Percentiles rank a stretch among this genome's conserved stretches.
phyloP scores from a whole-genome alignment of 2,888 invertebrate species.

The Escarpia spicata region DNA sequence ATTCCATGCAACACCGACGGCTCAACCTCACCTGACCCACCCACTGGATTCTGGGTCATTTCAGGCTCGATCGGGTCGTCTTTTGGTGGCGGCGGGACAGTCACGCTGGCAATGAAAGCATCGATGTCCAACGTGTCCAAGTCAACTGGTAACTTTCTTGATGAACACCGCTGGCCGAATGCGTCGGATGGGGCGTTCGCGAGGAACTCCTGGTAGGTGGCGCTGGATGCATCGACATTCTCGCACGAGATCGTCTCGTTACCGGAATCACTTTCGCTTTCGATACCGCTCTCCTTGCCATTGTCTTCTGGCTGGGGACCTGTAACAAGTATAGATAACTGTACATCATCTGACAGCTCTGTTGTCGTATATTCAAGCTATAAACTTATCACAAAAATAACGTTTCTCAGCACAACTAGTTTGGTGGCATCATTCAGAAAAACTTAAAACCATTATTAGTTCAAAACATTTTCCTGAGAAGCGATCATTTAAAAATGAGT shows the following conservation, averaged over 20 bases:
- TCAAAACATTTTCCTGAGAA: no score
- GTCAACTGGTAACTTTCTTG: background rate
- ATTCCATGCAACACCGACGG: background rate
- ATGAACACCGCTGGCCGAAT: background rate
- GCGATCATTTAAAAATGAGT: no score
- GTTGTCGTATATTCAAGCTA: no score
- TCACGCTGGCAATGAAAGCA: conserved; percentile 83
- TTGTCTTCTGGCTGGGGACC: conserved; percentile 24
- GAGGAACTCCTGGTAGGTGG: background rate
- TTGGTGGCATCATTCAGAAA: no score
- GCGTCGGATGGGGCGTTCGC: conserved; percentile 7
- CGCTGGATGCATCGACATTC: conserved; percentile 35
- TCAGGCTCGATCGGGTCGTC: background rate
- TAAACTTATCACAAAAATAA: no score
- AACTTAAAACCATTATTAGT: no score
- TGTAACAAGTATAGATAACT: background rate
- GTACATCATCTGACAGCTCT: background rate
- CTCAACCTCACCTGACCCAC: background rate
- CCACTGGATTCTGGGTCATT: background rate
- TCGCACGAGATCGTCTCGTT: conserved; percentile 44
- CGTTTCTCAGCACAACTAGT: no score
- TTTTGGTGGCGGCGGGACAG: conserved; percentile 78
- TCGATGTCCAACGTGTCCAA: conserved; percentile 74
- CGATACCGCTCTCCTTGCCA: conserved; percentile 36
- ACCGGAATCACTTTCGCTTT: conserved; percentile 43